Evolutionary conservation across 2,888 invertebrate genomes (phyloP), one percentile per base, ranked within the genome.

Genomic region (Eristalinus sepulchralis): DNA sequence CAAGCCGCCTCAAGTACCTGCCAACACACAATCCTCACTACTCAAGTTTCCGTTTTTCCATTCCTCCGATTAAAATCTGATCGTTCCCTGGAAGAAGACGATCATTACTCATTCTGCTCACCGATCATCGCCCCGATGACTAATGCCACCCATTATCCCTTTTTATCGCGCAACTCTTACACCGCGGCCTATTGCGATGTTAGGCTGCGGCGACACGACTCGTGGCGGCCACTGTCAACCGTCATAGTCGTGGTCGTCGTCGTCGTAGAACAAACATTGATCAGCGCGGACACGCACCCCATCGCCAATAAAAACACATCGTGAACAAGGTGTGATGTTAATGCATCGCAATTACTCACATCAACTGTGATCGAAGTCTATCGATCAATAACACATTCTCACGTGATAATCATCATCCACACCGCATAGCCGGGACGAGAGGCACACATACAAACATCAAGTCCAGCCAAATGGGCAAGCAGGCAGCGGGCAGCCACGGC

Each of bases 321-420:
- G 78, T 70, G 62, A 79, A 82, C 71, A 86, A 86, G 86, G 86
- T 86, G 86, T 75, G 86, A 86, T 86, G 60, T 78, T 75, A 78
- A 75, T 83, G 73, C 72, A 81, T 66, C 73, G 66, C 82, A 86
- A 86, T 82, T 86, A 82, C 77, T 78, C 64, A 78, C 82, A 73
- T 78, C 78, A 78, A 39, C 68, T 62, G 33, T 57, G 83, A 83
- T 86, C 86, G 71, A 82, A 78, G 86, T 78, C 83, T 79, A 86
- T 83, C 83, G 73, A 86, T 86, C 83, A 86, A 79, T 79, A 75
- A 82, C 66, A 83, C 60, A 82, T 71, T 86, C 78, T 86, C 78
- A 79, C 78, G 67, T 86, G 86, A 79, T 86, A 83, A 86, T 83
- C 73, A 83, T 78, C 78, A 71, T 70, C 64, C 81, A 77, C 85